phyloP scores from a whole-genome alignment of 2,113 vertebrate genomes.

The Entomyzon cyanotis region DNA sequence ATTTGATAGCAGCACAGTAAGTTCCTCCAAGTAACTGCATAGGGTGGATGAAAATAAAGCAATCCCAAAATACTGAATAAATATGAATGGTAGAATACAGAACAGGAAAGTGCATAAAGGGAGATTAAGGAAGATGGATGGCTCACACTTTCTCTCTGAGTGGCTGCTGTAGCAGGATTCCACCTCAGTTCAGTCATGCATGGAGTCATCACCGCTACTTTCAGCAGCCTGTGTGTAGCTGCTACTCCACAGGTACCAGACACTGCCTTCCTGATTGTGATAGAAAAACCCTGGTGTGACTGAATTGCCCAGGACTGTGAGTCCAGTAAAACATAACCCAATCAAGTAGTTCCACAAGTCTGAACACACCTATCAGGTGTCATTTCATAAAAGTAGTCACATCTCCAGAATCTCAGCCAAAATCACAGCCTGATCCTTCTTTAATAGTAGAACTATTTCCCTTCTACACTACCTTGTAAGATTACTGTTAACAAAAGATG shows the following conservation, averaged over 20 bases:
- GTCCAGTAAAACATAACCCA: not conserved
- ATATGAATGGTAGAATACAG: not conserved
- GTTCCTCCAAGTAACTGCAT: not conserved
- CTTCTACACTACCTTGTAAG: not conserved
- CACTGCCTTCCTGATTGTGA: not conserved
- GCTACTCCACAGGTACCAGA: not conserved
- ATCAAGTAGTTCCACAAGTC: not conserved
- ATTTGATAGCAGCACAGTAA: slow-evolving; percentile 23
- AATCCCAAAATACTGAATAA: not conserved
- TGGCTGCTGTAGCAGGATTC: not conserved
- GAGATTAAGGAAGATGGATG: not conserved
- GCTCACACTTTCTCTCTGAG: not conserved
- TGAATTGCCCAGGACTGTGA: not conserved
- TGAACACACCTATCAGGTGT: not conserved
- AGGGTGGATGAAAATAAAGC: slow-evolving; percentile 2
- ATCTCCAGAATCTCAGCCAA: not conserved
- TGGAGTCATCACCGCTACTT: not conserved
- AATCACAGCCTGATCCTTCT: not conserved
- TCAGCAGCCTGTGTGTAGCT: not conserved
- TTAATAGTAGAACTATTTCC: not conserved
- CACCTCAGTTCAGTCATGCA: not conserved
- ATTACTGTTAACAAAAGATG: not conserved
- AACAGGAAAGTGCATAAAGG: not conserved
- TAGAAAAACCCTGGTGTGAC: not conserved
- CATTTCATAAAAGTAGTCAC: not conserved